phyloP scores from a whole-genome alignment of 2,888 invertebrate species.

The Lucinisca nassula region DNA sequence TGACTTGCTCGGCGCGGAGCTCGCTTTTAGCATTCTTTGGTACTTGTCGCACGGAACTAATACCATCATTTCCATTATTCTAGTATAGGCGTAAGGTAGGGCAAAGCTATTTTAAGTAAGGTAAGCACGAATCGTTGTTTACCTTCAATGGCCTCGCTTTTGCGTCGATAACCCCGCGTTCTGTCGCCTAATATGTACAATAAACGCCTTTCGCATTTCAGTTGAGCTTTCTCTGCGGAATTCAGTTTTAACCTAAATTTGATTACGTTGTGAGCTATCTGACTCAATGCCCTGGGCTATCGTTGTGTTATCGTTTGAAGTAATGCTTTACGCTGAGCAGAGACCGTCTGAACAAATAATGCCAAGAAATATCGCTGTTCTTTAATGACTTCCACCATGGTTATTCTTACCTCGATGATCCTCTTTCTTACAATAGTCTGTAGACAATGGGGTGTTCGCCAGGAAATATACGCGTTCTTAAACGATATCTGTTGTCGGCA shows the following conservation, averaged over 20 bases:
- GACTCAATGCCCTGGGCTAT: constrained; percentile 32
- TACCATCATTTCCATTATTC: constrained; percentile 30
- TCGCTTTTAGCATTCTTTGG: not conserved
- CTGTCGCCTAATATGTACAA: not conserved
- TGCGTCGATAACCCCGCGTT: not conserved
- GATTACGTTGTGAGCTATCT: constrained; percentile 12
- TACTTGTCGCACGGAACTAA: constrained; percentile 35
- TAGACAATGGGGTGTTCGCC: constrained; percentile 17
- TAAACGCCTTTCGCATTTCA: not conserved
- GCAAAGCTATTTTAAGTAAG: not conserved
- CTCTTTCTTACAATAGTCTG: constrained; percentile 14
- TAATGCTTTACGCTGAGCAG: constrained; percentile 26
- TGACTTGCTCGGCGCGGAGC: not conserved
- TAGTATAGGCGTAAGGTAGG: not conserved
- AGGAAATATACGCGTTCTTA: constrained; percentile 22
- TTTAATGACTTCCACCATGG: constrained; percentile 22
- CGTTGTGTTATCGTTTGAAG: constrained; percentile 25
- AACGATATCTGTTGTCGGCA: constrained; percentile 14
- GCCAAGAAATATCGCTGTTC: constrained; percentile 18
- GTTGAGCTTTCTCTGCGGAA: not conserved
- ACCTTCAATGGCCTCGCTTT: not conserved
- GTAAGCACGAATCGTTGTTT: not conserved
- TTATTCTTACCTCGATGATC: not conserved
- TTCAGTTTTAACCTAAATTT: not conserved
- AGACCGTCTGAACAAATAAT: not conserved